Conservation (phyloP, 2,888 invertebrate genomes). For the Brachynemurus nebulosus region DNA sequence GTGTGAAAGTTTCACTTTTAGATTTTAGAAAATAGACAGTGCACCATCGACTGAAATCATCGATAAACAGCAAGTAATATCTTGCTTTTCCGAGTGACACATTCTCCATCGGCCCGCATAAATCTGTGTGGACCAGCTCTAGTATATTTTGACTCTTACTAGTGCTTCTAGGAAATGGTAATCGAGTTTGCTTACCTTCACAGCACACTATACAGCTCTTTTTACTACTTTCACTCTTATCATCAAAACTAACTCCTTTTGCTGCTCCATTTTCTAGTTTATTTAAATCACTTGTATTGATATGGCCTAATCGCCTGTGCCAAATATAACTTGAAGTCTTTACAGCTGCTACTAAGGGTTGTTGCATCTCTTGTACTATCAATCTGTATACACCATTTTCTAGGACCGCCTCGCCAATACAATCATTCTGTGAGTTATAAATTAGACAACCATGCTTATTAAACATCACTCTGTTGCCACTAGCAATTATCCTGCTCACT, state of each 20-base stretch:
- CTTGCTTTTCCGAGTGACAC: conserved; percentile 15
- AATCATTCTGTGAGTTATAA: conserved; percentile 11
- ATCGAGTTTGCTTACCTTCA: not conserved
- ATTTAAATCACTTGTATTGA: conserved; percentile 1
- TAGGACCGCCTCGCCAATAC: no score
- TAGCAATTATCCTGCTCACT: conserved; percentile 9
- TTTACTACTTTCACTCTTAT: not conserved
- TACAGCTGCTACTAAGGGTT: conserved; percentile 1
- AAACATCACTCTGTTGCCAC: conserved; percentile 16
- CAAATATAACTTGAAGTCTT: not conserved
- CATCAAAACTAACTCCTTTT: not conserved
- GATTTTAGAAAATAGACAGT: conserved; percentile 19
- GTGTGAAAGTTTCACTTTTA: conserved; percentile 17
- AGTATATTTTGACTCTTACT: not conserved
- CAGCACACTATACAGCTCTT: no score
- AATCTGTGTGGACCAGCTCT: no score
- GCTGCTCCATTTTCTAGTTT: not conserved
- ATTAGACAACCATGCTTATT: conserved; percentile 14
- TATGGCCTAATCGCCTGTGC: conserved; percentile 3
- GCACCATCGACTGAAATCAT: conserved; percentile 12
- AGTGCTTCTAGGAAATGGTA: not conserved
- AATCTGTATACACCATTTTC: no score
- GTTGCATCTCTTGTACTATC: not conserved
- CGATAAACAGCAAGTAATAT: conserved; percentile 18
- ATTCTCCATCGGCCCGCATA: conserved; percentile 18